phyloP scores from a whole-genome alignment of 2,888 invertebrate genomes.

The Drosophila paracracens region DNA sequence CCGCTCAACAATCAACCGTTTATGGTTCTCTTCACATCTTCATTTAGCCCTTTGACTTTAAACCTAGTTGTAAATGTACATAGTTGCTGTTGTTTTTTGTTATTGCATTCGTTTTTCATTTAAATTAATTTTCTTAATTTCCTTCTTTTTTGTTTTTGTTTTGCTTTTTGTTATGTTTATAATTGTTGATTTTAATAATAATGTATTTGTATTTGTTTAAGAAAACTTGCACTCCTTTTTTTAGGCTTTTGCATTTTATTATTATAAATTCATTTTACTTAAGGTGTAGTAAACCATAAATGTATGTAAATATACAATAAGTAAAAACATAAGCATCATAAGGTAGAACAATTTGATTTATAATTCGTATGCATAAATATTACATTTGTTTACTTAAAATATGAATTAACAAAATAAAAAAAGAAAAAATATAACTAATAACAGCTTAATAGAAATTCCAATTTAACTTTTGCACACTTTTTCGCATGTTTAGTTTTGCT shows the following conservation, averaged over 20 bases:
- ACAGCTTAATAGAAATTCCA: constrained; percentile 55
- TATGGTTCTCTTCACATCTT: constrained; percentile 30
- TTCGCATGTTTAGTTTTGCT: constrained; percentile 31
- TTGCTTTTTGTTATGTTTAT: constrained; percentile 28
- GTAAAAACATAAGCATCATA: constrained; percentile 58
- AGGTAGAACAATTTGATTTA: constrained; percentile 69
- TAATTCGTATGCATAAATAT: constrained; percentile 63
- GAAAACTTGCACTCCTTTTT: constrained; percentile 62
- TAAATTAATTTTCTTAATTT: constrained; percentile 32
- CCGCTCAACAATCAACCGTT: constrained; percentile 29
- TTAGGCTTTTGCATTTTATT: constrained; percentile 37
- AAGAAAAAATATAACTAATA: constrained; percentile 45
- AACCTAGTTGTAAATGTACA: constrained; percentile 71
- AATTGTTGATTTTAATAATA: constrained; percentile 33
- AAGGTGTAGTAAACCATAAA: constrained; percentile 70
- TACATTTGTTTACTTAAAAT: constrained; percentile 69
- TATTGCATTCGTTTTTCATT: constrained; percentile 11
- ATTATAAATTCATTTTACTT: constrained; percentile 75
- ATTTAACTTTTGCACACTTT: constrained; percentile 22
- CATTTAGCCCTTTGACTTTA: constrained; percentile 47
- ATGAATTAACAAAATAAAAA: constrained; percentile 45
- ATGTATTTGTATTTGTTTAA: constrained; percentile 50
- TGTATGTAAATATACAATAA: constrained; percentile 51
- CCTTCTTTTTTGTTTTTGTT: constrained; percentile 14
- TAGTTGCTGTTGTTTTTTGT: constrained; percentile 28